Conservation (phyloP, 2,888 invertebrate species). For the Dryomyza anilis region DNA sequence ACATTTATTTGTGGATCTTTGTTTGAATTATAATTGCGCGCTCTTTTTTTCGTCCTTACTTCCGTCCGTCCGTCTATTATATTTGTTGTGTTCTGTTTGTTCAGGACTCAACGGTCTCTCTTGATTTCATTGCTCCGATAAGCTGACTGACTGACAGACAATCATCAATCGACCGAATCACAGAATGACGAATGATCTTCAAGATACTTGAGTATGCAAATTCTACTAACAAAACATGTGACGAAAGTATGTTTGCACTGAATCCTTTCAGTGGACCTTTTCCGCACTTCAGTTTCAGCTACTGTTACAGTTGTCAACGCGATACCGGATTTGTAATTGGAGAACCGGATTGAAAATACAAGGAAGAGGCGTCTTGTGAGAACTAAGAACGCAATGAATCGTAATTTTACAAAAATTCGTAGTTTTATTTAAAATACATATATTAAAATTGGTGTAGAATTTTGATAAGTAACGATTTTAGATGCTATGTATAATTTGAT, state of each 20-base stretch:
- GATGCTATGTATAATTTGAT: too few species aligned
- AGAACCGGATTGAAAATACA: slow-evolving; percentile 12
- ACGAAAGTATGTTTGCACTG: slow-evolving; percentile 16
- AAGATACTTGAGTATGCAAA: slow-evolving; percentile 45
- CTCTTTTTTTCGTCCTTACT: slow-evolving; percentile 31
- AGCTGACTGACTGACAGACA: slow-evolving; percentile 37
- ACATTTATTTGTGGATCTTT: slow-evolving; percentile 48
- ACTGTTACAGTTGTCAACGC: slow-evolving; percentile 16
- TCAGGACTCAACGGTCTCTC: slow-evolving; percentile 41
- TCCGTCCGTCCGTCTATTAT: too few species aligned
- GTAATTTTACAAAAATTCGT: too few species aligned
- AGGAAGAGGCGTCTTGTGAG: slow-evolving; percentile 1
- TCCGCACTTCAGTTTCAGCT: slow-evolving; percentile 2
- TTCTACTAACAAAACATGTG: slow-evolving; percentile 34
- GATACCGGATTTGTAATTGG: slow-evolving; percentile 23
- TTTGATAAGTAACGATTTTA: too few species aligned
- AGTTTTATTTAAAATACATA: too few species aligned
- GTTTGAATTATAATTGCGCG: slow-evolving; percentile 38
- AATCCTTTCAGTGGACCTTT: slow-evolving; percentile 17
- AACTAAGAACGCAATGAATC: slow-evolving; percentile 26
- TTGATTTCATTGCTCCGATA: slow-evolving; percentile 49
- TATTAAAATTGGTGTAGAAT: too few species aligned
- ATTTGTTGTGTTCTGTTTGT: slow-evolving; percentile 48
- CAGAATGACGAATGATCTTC: slow-evolving; percentile 33
- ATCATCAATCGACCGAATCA: slow-evolving; percentile 25